Evolutionary conservation across 2,797 vertebrate genomes (phyloP), one percentile per base, ranked within the genome.

Genomic region (Paramormyrops hopkinsi): DNA sequence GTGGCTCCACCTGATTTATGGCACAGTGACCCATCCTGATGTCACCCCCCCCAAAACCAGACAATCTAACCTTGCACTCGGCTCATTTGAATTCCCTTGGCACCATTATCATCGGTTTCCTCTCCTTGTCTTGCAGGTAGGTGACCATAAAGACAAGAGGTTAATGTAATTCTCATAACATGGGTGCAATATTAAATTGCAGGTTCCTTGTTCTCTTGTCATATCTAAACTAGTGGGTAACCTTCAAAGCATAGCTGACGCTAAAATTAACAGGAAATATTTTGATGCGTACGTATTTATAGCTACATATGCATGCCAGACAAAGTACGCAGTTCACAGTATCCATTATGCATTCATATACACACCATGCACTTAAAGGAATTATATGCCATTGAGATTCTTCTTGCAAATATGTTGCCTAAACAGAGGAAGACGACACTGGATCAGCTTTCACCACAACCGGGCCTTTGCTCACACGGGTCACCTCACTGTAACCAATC

Each of bases 401-500:
- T 37, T 73, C 29, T 73, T 53, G 89, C 7, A 48, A 22, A 11
- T 19, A 37, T 87, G 89, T 76, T 59, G 76, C 50, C 83, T 56
- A 37, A 89, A 19, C 12, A 22, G 8, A 56, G 84, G 89, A 90
- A 88, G 87, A 76, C 37, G 4, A 37, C 56, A 73, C 9, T 46
- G 17, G 69, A 76, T 56, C 79, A 54, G 29, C 41, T 82, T 41
- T 22, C 17, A 50, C 51, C 54, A 33, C 14, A 51, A 59, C 91
- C 1, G 22, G 17, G 14, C 88, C 41, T 83, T 44, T 84, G 65
- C 89, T 83, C 25, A 11, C 79, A 88, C 14, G 76, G 37, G 88
- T 90, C 65, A 89, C 51, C 76, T 92, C 91, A 90, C 44, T 90
- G 90, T 91, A 37, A 89, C 87, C 53, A 88, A 89, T 90, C 89